Evolutionary conservation across 2,797 vertebrate species (phyloP), one percentile per base, ranked within the genome.

Genomic region (Enteromius unitaeniatus): DNA sequence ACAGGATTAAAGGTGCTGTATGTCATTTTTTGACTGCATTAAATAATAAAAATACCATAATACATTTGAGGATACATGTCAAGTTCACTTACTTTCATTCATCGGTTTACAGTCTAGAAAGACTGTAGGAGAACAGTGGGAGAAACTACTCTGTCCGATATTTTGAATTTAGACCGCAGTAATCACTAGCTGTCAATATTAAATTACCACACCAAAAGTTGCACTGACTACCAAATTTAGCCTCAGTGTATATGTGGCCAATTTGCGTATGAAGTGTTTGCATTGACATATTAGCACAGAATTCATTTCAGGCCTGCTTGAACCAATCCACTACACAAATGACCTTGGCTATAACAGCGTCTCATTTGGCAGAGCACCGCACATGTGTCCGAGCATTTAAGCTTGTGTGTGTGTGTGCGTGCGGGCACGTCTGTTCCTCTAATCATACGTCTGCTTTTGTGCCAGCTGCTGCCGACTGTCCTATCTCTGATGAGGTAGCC

Each of bases 371-470:
- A 49, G 76, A 64, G 60, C 6, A 31, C 15, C 3, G 17, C 76
- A 31, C 76, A 78, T 31, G 58, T 65, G 60, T 78, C 60, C 19
- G 23, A 47, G 77, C 42, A 51, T 31, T 68, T 49, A 79, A 81
- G 49, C 23, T 17, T 1, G 76, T 17, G n/a, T 5, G 23, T 2
- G 60, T 28, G 15, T 5, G 23, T 2, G 60, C 21, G 15, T 7
- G 23, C 23, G 42, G 34, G 28, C 69, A 79, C 55, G 79, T 88
- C 78, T 78, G 72, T 51, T 84, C 53, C 75, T 79, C 68, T 85
- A 79, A 87, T 85, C 72, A 80, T 64, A 77, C 7, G 68, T 70
- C 69, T 78, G 87, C 76, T 69, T 81, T 84, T 49, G 80, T 75
- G 81, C 55, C 70, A 74, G 81, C 70, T 82, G 86, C 82, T 45